Base-by-base conservation (phyloP, 2,113 vertebrate genomes). In the Onychorhynchus coronatus region DNA sequence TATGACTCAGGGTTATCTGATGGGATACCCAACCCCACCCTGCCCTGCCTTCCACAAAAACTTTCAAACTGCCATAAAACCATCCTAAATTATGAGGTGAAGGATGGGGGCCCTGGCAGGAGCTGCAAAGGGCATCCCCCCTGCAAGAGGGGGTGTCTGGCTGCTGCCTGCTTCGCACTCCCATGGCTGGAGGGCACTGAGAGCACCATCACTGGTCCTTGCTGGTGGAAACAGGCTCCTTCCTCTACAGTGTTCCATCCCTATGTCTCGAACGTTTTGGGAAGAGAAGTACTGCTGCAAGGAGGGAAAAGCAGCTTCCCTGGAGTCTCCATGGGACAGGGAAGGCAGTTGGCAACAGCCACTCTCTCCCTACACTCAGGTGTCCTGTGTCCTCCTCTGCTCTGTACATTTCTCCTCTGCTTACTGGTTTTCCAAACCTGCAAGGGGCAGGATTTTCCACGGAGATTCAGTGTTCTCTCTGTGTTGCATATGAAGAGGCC, bases 31-130 rank as follows among this genome's bases (percentile, higher is more conserved):
- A 12, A 4, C 5, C 21, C 7, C 4, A 35, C 28, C 6, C 14
- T 15, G 5, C 11, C 41, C 28, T 8, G 0, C 6, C 72, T 68
- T 63, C 58, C 3, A 2, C 18, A 31, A 41, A 85, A 80, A 23
- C 25, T 72, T 72, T 39, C 71, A 55, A 44, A 15, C 41, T 70
- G 58, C 14, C 31, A 9, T 13, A 65, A 75, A 87, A 59, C 39
- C 41, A 35, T 35, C 49, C 5, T 0, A n/a, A 85, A 39, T 50
- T 61, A 44, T 41, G 37, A 76, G 55, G 14, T 33, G 41, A 70
- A 56, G 15, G 47, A 23, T 0, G 0, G 6, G 52, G 8, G 2
- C 11, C 23, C 35, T 0, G 0, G 20, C 33, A 66, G 47, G 39
- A 63, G 10, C 28, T n/a, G 16, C 16, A 25, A 23, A 62, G 46